Conservation (phyloP, 2,797 vertebrate species). For the Melopsittacus undulatus region DNA sequence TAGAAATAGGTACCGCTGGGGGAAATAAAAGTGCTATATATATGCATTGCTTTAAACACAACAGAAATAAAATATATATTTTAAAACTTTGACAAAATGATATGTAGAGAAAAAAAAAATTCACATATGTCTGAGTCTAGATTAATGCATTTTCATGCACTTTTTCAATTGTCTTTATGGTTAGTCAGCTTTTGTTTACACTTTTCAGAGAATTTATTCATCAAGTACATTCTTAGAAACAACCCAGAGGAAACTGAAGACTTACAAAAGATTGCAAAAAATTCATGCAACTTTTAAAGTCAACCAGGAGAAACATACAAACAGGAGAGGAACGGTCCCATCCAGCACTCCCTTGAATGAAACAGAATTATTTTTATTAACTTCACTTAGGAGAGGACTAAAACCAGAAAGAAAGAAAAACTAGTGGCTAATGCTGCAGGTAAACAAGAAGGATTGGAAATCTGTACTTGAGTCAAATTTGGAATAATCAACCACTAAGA, state of each 20-base stretch:
- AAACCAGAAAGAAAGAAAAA: background rate
- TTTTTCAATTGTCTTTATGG: background rate
- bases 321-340: background rate
- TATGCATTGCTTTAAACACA: background rate
- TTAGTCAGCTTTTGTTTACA: slow-evolving; percentile 11
- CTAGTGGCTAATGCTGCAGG: background rate
- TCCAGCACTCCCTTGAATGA: background rate
- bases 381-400: background rate
- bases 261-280: background rate
- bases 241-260: slow-evolving; percentile 3
- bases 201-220: background rate
- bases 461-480: background rate
- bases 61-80: background rate
- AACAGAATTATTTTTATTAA: background rate
- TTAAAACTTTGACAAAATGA: background rate
- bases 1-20: background rate
- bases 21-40: background rate
- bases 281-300: background rate
- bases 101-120: background rate
- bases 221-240: background rate
- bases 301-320: background rate
- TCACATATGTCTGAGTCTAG: background rate
- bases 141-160: background rate
- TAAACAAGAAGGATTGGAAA: background rate
- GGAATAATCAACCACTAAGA: background rate